phyloP scores from a whole-genome alignment of 2,888 invertebrate species.

The Callosobruchus maculatus region DNA sequence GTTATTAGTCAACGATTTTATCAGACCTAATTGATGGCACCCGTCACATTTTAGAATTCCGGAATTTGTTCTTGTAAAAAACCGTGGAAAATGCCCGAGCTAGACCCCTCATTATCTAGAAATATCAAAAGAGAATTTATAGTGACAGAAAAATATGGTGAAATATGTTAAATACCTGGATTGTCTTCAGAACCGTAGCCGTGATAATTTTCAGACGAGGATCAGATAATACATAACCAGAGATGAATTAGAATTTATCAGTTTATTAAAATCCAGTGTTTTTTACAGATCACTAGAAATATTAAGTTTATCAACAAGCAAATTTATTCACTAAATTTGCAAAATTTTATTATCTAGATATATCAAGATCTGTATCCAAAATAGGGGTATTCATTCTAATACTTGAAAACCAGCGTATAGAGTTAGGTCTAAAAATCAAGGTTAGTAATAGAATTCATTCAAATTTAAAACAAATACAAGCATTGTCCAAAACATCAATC shows the following conservation, averaged over 20 bases:
- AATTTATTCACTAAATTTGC: no score
- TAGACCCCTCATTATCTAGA: not conserved
- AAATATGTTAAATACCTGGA: not conserved
- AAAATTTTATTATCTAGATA: no score
- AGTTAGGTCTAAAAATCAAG: not conserved
- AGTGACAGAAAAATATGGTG: not conserved
- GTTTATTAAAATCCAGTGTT: no score
- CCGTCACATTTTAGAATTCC: not conserved
- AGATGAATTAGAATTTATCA: not conserved
- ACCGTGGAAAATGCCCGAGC: not conserved
- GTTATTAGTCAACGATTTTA: not conserved
- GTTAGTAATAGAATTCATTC: not conserved
- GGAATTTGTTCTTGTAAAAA: not conserved
- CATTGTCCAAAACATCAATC: not conserved
- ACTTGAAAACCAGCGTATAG: not conserved
- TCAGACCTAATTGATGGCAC: not conserved
- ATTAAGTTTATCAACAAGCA: no score
- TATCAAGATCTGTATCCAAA: not conserved
- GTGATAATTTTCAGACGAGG: not conserved
- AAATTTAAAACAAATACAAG: not conserved
- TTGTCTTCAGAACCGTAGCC: not conserved
- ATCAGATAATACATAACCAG: not conserved
- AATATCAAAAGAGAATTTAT: not conserved
- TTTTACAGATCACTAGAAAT: no score
- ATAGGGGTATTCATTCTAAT: not conserved